Evolutionary conservation across 2,888 invertebrate species (phyloP), one percentile per base, ranked within the genome.

Genomic region (Leptopilina syphax): DNA sequence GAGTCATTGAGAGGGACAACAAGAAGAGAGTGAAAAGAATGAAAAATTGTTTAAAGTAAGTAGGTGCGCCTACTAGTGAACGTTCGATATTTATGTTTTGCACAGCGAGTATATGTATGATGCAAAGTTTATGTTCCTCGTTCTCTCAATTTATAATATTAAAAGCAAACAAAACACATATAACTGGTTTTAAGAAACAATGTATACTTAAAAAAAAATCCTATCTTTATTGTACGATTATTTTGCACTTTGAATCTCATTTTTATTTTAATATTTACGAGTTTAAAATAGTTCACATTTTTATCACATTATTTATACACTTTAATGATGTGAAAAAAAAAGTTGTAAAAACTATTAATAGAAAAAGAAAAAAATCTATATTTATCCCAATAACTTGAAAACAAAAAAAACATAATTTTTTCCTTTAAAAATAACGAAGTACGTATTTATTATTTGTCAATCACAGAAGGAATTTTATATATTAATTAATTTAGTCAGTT

Each of bases 1-100:
- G 57, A 73, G n/a, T 73, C 73, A 80, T 78, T 54, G 63, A 81
- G 44, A 44, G 44, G 79, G 73, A 79, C 77, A 78, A 77, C 50
- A 24, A 70, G 68, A 78, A 67, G 60, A 67, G 60, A 54, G 50
- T 50, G 60, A 66, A 67, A 77, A 77, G 63, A 76, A 77, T 77
- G 34, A 34, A 57, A 60, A 65, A 76, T 44, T 65, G 44, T 34
- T 77, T 47, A 27, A 50, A 77, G 76, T 76, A 65, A 76, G 66
- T 76, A 68, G 80, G 78, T 78, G 76, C 76, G 78, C 76, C 78
- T 24, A 79, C 54, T 54, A 57, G 54, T 73, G 57, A 73, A 12
- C 50, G 34, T 34, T 41, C 54, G 34, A 70, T 70, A 70, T 70
- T 70, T 70, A 70, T 70, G 54, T 70, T 41, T n/a, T 12, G 54